These are phyloP conservation scores for Ectobius pallidus DNA, from an alignment of 2,888 invertebrate species.

Conservation along the genomic window DNA sequence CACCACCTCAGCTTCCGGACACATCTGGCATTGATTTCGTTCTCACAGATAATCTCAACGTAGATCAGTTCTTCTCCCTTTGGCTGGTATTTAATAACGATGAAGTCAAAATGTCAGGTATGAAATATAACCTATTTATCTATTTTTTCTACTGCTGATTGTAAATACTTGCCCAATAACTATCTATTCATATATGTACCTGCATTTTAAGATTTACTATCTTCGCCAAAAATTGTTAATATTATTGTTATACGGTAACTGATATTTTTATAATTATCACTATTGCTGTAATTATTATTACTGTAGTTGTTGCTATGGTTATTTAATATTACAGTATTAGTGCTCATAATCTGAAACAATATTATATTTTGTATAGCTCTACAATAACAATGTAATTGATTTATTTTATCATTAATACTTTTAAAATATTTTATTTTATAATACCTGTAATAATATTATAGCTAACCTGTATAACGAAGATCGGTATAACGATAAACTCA, in stretches of 20 bases:
- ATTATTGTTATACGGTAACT: not conserved
- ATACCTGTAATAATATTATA: no score
- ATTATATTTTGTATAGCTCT: no score
- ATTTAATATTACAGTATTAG: not conserved
- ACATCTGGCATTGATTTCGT: slow-evolving; percentile 59
- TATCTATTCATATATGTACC: no score
- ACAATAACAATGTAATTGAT: no score
- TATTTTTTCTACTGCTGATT: no score
- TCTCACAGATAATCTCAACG: slow-evolving; percentile 57
- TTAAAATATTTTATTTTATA: not conserved
- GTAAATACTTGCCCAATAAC: no score
- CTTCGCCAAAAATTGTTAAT: not conserved
- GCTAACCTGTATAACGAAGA: no score
- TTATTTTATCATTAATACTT: not conserved
- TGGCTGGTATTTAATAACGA: slow-evolving; percentile 61
- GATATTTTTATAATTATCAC: not conserved
- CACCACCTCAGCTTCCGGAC: slow-evolving; percentile 53
- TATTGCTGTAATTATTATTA: not conserved
- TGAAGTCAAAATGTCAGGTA: slow-evolving; percentile 56
- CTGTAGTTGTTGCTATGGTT: not conserved
- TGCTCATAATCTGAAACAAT: not conserved
- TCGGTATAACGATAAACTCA: no score
- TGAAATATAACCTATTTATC: no score
- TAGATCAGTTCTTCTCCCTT: slow-evolving; percentile 60
- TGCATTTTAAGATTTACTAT: not conserved